phyloP scores from a whole-genome alignment of 2,113 vertebrate genomes.

The Columbina picui region DNA sequence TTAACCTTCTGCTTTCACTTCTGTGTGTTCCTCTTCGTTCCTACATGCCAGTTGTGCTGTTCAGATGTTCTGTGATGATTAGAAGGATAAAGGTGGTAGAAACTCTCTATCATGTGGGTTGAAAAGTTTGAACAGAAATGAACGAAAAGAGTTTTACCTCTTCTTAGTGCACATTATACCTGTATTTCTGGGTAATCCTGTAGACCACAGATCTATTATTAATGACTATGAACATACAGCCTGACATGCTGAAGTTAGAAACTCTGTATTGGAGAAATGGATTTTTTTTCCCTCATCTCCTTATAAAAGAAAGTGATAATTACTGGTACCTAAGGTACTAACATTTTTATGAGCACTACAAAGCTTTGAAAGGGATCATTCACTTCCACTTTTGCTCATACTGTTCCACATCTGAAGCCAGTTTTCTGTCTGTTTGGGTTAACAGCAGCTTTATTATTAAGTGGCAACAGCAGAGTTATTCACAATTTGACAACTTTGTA shows the following conservation, averaged over 20 bases:
- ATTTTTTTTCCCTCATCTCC: not conserved
- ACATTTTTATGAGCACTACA: not conserved
- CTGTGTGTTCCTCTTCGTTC: not conserved
- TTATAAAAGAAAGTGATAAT: not conserved
- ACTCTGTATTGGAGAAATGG: not conserved
- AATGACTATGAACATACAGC: not conserved
- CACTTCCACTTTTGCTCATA: not conserved
- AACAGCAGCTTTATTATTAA: not conserved
- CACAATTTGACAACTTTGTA: not conserved
- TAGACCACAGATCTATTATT: not conserved
- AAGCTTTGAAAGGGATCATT: not conserved
- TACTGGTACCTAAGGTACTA: not conserved
- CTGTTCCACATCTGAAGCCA: not conserved
- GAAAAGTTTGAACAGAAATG: not conserved
- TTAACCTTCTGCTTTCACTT: not conserved
- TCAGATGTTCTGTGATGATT: not conserved
- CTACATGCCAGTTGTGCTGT: not conserved
- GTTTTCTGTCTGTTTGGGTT: not conserved
- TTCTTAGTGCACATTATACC: not conserved
- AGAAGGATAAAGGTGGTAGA: not conserved
- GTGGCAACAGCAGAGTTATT: not conserved
- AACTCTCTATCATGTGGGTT: fast-evolving
- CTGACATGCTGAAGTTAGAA: not conserved
- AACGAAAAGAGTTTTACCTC: not conserved
- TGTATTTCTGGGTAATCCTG: not conserved